phyloP scores from a whole-genome alignment of 2,797 vertebrate genomes.

The Lacerta viridis region DNA sequence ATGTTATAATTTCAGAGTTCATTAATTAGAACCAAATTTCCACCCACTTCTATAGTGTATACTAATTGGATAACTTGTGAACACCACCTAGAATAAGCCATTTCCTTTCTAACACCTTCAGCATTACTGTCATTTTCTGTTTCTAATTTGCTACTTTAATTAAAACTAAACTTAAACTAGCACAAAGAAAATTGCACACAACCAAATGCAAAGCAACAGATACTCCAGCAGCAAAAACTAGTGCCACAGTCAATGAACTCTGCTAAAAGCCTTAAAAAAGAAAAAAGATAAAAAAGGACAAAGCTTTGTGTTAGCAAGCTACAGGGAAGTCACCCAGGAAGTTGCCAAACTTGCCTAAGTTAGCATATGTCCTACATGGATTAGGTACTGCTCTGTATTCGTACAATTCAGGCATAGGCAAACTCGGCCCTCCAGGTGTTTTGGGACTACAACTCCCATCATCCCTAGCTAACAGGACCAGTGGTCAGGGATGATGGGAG shows the following conservation, averaged over 20 bases:
- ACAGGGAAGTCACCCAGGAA: not conserved
- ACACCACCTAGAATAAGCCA: constrained; percentile 13
- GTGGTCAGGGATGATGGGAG: no score
- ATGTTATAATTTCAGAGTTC: not conserved
- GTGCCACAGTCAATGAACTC: not conserved
- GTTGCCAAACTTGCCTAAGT: not conserved
- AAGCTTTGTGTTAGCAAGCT: not conserved
- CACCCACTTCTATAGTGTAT: not conserved
- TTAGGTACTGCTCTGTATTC: not conserved
- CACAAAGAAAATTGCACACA: not conserved
- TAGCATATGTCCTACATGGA: not conserved
- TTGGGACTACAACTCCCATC: no score
- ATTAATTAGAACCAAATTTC: constrained; percentile 3
- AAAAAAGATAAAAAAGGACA: no score
- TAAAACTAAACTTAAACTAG: constrained; percentile 8
- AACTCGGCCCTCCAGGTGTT: no score
- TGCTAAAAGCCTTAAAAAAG: not conserved
- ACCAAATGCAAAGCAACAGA: constrained; percentile 9
- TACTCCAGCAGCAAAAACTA: not conserved
- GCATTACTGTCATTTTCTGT: constrained; percentile 2
- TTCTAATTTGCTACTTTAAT: constrained; percentile 20
- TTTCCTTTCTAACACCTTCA: constrained; percentile 16
- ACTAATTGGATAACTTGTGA: constrained; percentile 10
- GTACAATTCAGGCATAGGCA: no score
- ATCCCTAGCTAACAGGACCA: no score